phyloP scores from a whole-genome alignment of 2,797 vertebrate species.

The Sitta carolinensis region DNA sequence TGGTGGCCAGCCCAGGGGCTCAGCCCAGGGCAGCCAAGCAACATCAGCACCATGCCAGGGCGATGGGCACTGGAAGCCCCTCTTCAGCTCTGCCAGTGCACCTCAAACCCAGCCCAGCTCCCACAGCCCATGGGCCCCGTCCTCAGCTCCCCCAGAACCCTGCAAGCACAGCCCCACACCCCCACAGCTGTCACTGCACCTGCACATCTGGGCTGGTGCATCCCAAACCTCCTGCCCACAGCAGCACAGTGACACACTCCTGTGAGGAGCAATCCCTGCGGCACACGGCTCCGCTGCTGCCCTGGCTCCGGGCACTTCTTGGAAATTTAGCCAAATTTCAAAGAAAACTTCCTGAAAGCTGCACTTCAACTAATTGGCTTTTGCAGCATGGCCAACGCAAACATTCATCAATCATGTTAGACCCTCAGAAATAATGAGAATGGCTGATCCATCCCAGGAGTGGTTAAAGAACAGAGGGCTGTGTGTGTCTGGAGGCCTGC shows the following conservation, averaged over 20 bases:
- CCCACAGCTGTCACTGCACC: not conserved
- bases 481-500: not conserved
- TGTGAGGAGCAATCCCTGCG: not conserved
- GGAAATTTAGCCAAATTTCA: conserved; percentile 43
- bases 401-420: conserved; percentile 40
- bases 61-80: accelerated
- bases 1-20: not conserved
- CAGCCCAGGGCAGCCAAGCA: not conserved
- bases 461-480: not conserved
- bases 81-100: accelerated
- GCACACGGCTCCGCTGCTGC: accelerated
- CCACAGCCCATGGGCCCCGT: accelerated
- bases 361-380: conserved; percentile 61
- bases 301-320: not conserved
- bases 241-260: accelerated
- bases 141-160: accelerated
- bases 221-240: not conserved
- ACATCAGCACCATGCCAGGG: not conserved
- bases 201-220: not conserved
- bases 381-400: not conserved
- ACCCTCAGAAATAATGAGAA: conserved; percentile 36
- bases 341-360: conserved; percentile 68
- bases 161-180: accelerated
- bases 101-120: accelerated
- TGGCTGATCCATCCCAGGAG: not conserved